Conservation (phyloP, 2,888 invertebrate species). For the Fragum fragum region DNA sequence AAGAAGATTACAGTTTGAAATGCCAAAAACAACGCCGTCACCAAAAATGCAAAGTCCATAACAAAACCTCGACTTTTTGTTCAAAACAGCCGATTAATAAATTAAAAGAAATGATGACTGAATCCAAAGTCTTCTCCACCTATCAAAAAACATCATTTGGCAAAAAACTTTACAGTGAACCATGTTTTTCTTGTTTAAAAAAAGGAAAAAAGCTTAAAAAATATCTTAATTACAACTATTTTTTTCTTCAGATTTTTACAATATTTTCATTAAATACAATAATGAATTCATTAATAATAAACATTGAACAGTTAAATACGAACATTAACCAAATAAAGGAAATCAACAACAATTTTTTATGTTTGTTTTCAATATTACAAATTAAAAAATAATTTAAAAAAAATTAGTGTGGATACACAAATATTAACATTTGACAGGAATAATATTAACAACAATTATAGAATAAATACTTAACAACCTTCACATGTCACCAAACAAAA, state of each 20-base stretch:
- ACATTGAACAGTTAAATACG: slow-evolving; percentile 37
- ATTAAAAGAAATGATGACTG: not conserved
- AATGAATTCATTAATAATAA: slow-evolving; percentile 32
- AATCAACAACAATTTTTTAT: slow-evolving; percentile 19
- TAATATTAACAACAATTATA: slow-evolving; percentile 64
- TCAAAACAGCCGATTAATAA: no score
- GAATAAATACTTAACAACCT: slow-evolving; percentile 61
- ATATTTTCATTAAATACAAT: slow-evolving; percentile 34
- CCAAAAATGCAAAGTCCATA: no score
- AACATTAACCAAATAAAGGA: slow-evolving; percentile 32
- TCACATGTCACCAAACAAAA: slow-evolving; percentile 28
- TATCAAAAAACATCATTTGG: slow-evolving; percentile 26
- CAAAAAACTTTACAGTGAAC: slow-evolving; percentile 25
- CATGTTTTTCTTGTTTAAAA: slow-evolving; percentile 13
- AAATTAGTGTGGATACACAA: slow-evolving; percentile 25
- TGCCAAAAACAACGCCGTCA: no score
- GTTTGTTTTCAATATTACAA: slow-evolving; percentile 24
- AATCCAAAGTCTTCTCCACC: not conserved
- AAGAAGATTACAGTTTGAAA: no score
- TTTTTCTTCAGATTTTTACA: slow-evolving; percentile 29
- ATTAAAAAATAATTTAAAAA: slow-evolving; percentile 29
- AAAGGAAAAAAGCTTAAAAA: slow-evolving; percentile 27
- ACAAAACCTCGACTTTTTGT: no score
- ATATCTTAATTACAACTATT: slow-evolving; percentile 28
- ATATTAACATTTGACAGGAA: slow-evolving; percentile 36